Base-by-base conservation (phyloP, 2,797 vertebrate species). In the Australoheros facetus region DNA sequence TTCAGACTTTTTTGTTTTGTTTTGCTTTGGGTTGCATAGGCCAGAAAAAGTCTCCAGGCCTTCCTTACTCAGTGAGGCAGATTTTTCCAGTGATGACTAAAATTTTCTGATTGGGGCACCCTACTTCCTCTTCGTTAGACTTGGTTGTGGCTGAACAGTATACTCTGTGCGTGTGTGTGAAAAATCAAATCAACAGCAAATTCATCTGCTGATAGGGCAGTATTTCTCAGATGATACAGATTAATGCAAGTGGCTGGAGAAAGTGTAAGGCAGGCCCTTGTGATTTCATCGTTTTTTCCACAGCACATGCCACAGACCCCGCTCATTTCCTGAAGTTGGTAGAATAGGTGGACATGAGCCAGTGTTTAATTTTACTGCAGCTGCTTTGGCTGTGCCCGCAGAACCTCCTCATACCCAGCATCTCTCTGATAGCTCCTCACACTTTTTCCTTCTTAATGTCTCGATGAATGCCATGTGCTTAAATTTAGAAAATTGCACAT, bases 11-110 rank as follows among this genome's bases (percentile, higher is more conserved):
- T 77, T 28, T 74, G 71, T 87, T 89, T 89, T 91, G 75, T 92
- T 90, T 85, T 91, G 85, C 73, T 86, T 86, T 76, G 60, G 71
- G 75, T 93, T 88, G 87, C 60, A 62, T 59, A 73, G 79, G 82
- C 84, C 87, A 88, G 91, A 88, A 92, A 93, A 92, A 84, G 77
- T 81, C 85, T 89, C 53, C 62, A 78, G 87, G 84, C 79, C 79
- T 89, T 78, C 79, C 71, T 87, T 64, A 71, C 59, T 45, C 54
- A 78, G 84, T 92, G 91, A 94, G 78, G 79, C 81, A 60, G 77
- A 92, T 91, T 95, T 69, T 96, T 95, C 95, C 94, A 93, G 73
- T 77, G 79, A 89, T 94, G 94, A 95, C 93, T 95, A 90, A 93
- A 81, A 88, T 79, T 71, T 87, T 91, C 93, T 91, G 86, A 88